Conservation (phyloP, 2,888 invertebrate genomes). For the Capitulum mitella region DNA sequence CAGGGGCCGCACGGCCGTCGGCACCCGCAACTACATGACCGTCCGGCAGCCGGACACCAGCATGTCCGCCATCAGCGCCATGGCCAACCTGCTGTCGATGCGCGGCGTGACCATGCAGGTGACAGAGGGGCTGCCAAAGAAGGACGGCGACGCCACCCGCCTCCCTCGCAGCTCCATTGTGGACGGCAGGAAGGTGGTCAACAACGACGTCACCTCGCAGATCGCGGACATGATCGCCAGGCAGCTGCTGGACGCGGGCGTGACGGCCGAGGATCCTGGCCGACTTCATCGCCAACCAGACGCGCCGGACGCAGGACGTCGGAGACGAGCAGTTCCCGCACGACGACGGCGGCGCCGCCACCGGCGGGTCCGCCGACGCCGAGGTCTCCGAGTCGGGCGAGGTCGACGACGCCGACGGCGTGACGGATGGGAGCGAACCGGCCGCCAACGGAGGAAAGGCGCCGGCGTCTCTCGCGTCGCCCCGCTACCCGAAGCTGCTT, state of each 20-base stretch:
- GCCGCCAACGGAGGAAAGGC: too few relatives aligned
- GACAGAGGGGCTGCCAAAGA: not conserved
- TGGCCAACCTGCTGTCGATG: not conserved
- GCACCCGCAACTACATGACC: too few relatives aligned
- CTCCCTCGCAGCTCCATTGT: not conserved
- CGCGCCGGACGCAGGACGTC: not conserved
- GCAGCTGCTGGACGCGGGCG: not conserved
- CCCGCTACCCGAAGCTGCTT: not conserved
- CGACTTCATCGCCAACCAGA: not conserved
- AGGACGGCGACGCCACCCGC: not conserved
- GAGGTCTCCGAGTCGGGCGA: not conserved
- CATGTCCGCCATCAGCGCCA: not conserved
- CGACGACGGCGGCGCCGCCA: not conserved
- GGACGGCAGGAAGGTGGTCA: not conserved
- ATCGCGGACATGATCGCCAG: not conserved
- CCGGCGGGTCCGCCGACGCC: too few relatives aligned
- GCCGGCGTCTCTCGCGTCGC: not conserved
- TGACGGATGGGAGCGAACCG: too few relatives aligned
- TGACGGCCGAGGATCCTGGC: not conserved
- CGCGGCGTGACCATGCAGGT: not conserved
- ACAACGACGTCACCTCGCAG: not conserved
- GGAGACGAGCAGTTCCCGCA: not conserved
- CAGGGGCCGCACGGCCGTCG: too few relatives aligned
- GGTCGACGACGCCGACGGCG: too few relatives aligned
- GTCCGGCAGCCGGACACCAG: not conserved